Conservation (phyloP, 2,797 vertebrate genomes). For the Falco biarmicus region DNA sequence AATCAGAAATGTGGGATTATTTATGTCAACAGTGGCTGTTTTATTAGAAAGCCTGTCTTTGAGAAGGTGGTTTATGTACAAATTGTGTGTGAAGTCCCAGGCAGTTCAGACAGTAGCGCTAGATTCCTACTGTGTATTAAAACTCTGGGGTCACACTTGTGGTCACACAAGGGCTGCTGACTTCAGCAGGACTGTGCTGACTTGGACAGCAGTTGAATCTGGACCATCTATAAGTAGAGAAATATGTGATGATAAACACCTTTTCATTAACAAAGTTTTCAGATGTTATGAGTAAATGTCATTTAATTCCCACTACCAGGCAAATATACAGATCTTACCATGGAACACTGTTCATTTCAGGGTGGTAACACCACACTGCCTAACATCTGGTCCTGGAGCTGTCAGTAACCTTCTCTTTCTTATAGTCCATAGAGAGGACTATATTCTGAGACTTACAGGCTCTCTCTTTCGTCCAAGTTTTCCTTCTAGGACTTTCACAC, state of each 20-base stretch:
- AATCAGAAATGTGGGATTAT: slow-evolving; percentile 46
- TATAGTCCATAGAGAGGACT: not conserved
- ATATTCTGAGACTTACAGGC: not conserved
- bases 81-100: not conserved
- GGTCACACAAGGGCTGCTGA: not conserved
- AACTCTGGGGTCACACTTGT: not conserved
- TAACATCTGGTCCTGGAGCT: not conserved
- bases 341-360: not conserved
- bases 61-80: slow-evolving; percentile 32
- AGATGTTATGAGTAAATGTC: not conserved
- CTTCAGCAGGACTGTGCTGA: not conserved
- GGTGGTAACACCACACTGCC: not conserved
- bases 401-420: not conserved
- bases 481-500: not conserved
- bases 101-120: not conserved
- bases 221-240: not conserved
- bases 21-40: slow-evolving; percentile 39
- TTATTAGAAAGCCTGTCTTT: slow-evolving; percentile 30
- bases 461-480: not conserved
- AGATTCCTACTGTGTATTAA: not conserved
- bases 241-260: not conserved
- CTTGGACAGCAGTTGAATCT: not conserved
- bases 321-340: not conserved
- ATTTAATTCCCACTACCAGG: not conserved
- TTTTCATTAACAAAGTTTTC: not conserved